These are phyloP conservation scores for Dicycla oo DNA, from an alignment of 2,888 invertebrate species.

Conservation along the genomic window DNA sequence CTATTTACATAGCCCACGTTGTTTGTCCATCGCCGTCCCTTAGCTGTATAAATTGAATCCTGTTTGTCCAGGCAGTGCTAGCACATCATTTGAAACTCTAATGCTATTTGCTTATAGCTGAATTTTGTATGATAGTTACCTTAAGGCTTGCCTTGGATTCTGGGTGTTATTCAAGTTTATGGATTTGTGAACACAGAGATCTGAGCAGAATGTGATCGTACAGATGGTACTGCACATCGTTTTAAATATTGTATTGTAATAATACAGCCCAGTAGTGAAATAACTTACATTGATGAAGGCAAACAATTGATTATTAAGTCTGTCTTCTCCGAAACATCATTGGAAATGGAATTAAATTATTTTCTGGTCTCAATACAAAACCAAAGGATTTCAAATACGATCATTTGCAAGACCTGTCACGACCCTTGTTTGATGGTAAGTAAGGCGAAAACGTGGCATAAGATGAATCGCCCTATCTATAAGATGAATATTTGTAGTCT, in stretches of 20 bases:
- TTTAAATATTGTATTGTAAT: slow-evolving; percentile 6
- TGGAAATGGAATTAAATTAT: slow-evolving; percentile 9
- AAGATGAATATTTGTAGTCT: slow-evolving; percentile 20
- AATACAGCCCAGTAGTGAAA: neutral
- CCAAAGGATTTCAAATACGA: slow-evolving; percentile 11
- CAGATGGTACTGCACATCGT: slow-evolving; percentile 26
- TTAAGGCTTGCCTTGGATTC: slow-evolving; percentile 24
- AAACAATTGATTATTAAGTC: neutral
- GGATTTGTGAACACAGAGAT: slow-evolving; percentile 42
- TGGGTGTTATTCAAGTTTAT: slow-evolving; percentile 57
- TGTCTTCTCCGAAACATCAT: neutral
- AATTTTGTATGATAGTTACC: slow-evolving; percentile 16
- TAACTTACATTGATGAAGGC: neutral
- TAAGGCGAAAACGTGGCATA: slow-evolving; percentile 14
- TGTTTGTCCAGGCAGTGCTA: slow-evolving; percentile 56
- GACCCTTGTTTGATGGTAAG: slow-evolving; percentile 6
- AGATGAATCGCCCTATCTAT: slow-evolving; percentile 15
- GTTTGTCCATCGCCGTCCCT: slow-evolving; percentile 62
- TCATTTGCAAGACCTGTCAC: slow-evolving; percentile 23
- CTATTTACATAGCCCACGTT: slow-evolving; percentile 62
- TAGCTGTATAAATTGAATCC: slow-evolving; percentile 62
- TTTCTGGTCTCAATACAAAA: slow-evolving; percentile 19
- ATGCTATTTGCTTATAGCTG: slow-evolving; percentile 36
- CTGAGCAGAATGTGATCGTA: slow-evolving; percentile 21
- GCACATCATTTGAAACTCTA: slow-evolving; percentile 46